Base-by-base conservation (phyloP, 1,140 invertebrate species). In the Drosophila nigromelanica region DNA sequence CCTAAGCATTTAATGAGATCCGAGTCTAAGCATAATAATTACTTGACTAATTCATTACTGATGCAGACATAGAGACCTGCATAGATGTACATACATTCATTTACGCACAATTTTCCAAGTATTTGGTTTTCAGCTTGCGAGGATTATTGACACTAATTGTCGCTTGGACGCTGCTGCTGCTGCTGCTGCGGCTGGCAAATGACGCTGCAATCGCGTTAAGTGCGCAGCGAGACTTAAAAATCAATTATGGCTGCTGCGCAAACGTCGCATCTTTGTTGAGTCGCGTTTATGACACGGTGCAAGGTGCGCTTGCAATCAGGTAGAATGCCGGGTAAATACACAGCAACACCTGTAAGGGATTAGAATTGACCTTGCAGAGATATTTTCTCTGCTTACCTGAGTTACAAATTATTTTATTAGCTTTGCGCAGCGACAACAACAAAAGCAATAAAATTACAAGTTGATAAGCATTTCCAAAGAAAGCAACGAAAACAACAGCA, bases 181-280 rank as follows among this genome's bases (percentile, higher is more conserved):
- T 27, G 56, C 40, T 43, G 52, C 40, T 33, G 56, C 61, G 58
- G 15, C 5, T 3, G 21, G 50, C 27, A 52, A 76, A 64, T 83
- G 80, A 80, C 76, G 80, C 72, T 73, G 75, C 83, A 73, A 86
- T 74, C 78, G 82, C 78, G 83, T 87, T 87, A 86, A 78, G 39
- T 45, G 27, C 48, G n/a, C 47, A 37, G 45, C 42, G 47, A 27
- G 63, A 59, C 62, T 69, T 68, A 40, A 73, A 55, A 70, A 64
- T 45, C 73, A 70, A 80, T 83, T 79, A 82, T 47, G 48, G 42
- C 50, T 12, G 42, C 39, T 18, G 43, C 52, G 33, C 33, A 40
- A 54, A 47, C 42, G 15, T 6, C 42, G 42, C 33, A 6, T 27
- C 27, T 5, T 6, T 27, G 39, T 12, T 12, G 27, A 24, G 59